Evolutionary conservation across 1,140 invertebrate species (phyloP), one percentile per base, ranked within the genome.

Genomic region (Drosophila parvula): DNA sequence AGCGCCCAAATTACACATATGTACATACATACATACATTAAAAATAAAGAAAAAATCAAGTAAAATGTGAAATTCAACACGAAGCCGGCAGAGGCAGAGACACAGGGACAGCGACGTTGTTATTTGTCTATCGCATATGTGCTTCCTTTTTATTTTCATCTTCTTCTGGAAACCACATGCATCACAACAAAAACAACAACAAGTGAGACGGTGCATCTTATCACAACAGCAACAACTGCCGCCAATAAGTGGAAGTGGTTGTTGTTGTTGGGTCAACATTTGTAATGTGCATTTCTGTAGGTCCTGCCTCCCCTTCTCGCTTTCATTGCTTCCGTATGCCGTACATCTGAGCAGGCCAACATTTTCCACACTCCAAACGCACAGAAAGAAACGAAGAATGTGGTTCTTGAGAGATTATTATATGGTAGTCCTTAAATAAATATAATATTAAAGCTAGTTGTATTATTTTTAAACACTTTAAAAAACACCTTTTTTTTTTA

Each of bases 161-260:
- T 61, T 36, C 57, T 32, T 28, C 5, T 48, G 47, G 44, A 48
- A 68, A 47, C 73, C 70, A 78, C 77, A 73, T 64, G 69, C 59
- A 81, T 79, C 45, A 74, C 53, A 80, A 79, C 45, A 70, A 43
- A 47, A 40, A 51, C 44, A 41, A 44, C 27, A 57, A 63, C 38
- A 61, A 62, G 51, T 62, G 43, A 41, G 51, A 50, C 32, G 41
- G 22, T 18, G 57, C 34, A 47, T 86, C 83, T 88, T 86, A 86
- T 86, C 83, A 79, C 47, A 74, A 65, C 78, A 78, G 79, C 76
- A 80, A 76, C 47, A 74, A 73, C 78, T 81, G 83, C 79, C 84
- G 84, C 84, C 83, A 78, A 83, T 83, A 83, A 88, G 83, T 88
- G 83, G 80, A 89, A 80, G 75, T 79, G 71, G 83, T 77, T 53